These are phyloP conservation scores for Leptinotarsa haldemani DNA, from an alignment of 2,888 invertebrate species.

Conservation along the genomic window DNA sequence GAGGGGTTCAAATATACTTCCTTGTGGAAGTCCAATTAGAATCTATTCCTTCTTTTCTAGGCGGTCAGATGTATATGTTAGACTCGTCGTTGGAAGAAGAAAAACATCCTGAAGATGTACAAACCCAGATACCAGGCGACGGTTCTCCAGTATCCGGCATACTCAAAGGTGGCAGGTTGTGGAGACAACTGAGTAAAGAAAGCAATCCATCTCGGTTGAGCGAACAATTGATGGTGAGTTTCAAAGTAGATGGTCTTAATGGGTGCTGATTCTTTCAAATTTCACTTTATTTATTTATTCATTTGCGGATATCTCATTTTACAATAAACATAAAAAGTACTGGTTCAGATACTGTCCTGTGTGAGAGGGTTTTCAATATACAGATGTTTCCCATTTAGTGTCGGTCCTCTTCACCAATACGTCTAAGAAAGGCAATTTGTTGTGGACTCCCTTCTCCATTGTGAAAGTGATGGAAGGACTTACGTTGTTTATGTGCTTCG, in stretches of 20 bases:
- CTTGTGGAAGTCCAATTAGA: background rate
- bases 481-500: no score
- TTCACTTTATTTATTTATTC: no score
- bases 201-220: slow-evolving; percentile 39
- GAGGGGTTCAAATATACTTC: no score
- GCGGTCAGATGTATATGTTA: slow-evolving; percentile 66
- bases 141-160: slow-evolving; percentile 77
- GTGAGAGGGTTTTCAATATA: no score
- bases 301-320: no score
- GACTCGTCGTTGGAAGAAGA: slow-evolving; percentile 42
- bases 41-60: slow-evolving; percentile 47
- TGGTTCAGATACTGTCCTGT: no score
- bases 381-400: no score
- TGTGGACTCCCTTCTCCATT: no score
- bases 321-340: no score
- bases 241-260: background rate
- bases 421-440: no score
- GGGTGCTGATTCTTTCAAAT: background rate
- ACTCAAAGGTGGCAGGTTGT: slow-evolving; percentile 81
- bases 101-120: slow-evolving; percentile 34
- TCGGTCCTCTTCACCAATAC: no score
- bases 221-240: slow-evolving; percentile 43
- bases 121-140: slow-evolving; percentile 28
- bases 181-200: slow-evolving; percentile 69
- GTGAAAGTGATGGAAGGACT: no score